These are phyloP conservation scores for Atta texana DNA, from an alignment of 1,140 invertebrate species.

Conservation along the genomic window DNA sequence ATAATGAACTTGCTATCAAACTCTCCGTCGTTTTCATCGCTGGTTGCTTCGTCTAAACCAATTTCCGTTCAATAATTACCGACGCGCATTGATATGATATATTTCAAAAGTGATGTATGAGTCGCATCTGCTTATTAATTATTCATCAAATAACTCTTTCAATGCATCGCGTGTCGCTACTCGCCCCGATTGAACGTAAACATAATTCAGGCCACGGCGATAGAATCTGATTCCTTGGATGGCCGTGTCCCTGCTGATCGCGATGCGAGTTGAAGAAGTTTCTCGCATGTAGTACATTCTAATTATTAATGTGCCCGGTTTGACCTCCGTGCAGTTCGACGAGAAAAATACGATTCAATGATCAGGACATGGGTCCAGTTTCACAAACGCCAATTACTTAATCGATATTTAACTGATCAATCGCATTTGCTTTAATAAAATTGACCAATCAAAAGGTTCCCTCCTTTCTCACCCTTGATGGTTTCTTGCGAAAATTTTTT, in stretches of 20 bases:
- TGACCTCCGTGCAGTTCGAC: not conserved
- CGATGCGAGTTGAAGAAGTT: not conserved
- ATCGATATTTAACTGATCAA: too few species aligned
- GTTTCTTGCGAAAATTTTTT: too few species aligned
- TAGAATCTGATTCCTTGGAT: not conserved
- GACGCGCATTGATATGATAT: not conserved
- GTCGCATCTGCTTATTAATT: constrained; percentile 30
- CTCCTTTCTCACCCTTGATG: too few species aligned
- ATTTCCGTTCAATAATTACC: constrained; percentile 1
- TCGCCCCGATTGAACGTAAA: not conserved
- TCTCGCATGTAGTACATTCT: not conserved
- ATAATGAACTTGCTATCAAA: not conserved
- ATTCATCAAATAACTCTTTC: not conserved
- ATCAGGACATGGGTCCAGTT: not conserved
- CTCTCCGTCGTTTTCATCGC: not conserved
- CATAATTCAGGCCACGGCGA: not conserved
- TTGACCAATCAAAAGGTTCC: too few species aligned
- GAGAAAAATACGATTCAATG: not conserved
- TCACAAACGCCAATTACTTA: too few species aligned
- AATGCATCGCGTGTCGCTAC: not conserved
- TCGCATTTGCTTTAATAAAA: too few species aligned
- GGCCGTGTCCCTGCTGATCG: not conserved
- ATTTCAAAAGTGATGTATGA: not conserved
- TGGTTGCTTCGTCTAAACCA: not conserved
- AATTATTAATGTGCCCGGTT: constrained; percentile 3